Percentiles rank a stretch among this genome's conserved stretches.
Evolutionary conservation across 2,797 vertebrate genomes (phyloP).

Genomic region (Typhlichthys subterraneus): DNA sequence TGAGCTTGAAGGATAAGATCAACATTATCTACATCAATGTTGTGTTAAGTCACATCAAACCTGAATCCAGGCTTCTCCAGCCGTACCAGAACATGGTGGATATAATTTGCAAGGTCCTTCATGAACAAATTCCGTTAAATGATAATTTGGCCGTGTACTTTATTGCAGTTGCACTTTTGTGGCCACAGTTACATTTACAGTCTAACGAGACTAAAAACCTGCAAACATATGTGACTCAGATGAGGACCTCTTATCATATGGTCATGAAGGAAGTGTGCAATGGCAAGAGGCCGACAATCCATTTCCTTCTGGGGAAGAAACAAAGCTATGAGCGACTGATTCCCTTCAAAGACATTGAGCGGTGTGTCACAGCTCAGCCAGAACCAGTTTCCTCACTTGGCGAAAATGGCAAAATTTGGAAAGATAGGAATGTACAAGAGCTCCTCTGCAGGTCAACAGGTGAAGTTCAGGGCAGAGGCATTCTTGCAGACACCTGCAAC

Average conservation of each 20-base stretch:
- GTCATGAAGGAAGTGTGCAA: slow-evolving; percentile 55
- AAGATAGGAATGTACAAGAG: slow-evolving; percentile 34
- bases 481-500: slow-evolving; percentile 45
- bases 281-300: slow-evolving; percentile 56
- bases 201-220: fast-evolving
- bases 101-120: fast-evolving
- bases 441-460: slow-evolving; percentile 56
- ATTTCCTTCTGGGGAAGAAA: slow-evolving; percentile 69
- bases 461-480: slow-evolving; percentile 2
- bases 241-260: slow-evolving; percentile 43
- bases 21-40: slow-evolving; percentile 64
- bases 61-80: neutral
- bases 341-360: slow-evolving; percentile 36
- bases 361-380: neutral
- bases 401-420: slow-evolving; percentile 64
- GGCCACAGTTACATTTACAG: slow-evolving; percentile 22
- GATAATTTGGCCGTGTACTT: slow-evolving; percentile 53
- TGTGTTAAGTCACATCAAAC: slow-evolving; percentile 56
- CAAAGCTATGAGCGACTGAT: slow-evolving; percentile 52
- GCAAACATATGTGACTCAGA: slow-evolving; percentile 42
- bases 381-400: slow-evolving; percentile 44
- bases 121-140: fast-evolving
- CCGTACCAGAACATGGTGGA: neutral
- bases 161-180: slow-evolving; percentile 59
- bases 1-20: slow-evolving; percentile 39